These are phyloP conservation scores for Onchidella celtica DNA, from an alignment of 2,888 invertebrate species.

Conservation along the genomic window DNA sequence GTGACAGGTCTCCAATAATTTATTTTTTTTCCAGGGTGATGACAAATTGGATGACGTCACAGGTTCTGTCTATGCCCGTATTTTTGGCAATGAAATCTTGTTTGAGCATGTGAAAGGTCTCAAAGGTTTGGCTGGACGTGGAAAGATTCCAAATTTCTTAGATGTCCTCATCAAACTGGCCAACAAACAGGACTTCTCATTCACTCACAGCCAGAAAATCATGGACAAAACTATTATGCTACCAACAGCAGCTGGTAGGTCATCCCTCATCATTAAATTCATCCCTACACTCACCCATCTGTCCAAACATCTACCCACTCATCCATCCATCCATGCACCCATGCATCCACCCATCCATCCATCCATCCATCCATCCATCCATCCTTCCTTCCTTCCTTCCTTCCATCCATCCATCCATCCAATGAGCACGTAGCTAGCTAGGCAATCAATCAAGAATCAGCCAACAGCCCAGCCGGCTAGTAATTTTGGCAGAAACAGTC, in stretches of 20 bases:
- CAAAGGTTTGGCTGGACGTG: constrained; percentile 40
- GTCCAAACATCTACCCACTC: neutral
- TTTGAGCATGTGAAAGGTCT: constrained; percentile 80
- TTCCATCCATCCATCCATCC: too few species aligned
- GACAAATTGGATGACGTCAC: constrained; percentile 26
- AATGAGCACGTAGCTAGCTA: too few species aligned
- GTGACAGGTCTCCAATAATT: too few species aligned
- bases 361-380: neutral
- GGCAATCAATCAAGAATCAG: too few species aligned
- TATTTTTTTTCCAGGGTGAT: neutral
- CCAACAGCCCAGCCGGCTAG: too few species aligned
- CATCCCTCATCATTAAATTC: neutral
- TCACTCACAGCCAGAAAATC: constrained; percentile 85
- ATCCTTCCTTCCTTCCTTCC: too few species aligned
- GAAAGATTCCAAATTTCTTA: constrained; percentile 79
- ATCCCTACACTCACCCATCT: neutral
- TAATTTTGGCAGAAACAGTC: too few species aligned
- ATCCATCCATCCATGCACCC: too few species aligned
- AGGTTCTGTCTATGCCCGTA: constrained; percentile 86
- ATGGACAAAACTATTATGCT: constrained; percentile 34
- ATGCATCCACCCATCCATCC: too few species aligned
- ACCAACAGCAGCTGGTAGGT: constrained; percentile 83
- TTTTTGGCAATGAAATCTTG: constrained; percentile 92
- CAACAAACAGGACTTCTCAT: constrained; percentile 88
- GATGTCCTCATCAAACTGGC: constrained; percentile 83